phyloP scores from a whole-genome alignment of 2,797 vertebrate species.

The Sarcoramphus papa region DNA sequence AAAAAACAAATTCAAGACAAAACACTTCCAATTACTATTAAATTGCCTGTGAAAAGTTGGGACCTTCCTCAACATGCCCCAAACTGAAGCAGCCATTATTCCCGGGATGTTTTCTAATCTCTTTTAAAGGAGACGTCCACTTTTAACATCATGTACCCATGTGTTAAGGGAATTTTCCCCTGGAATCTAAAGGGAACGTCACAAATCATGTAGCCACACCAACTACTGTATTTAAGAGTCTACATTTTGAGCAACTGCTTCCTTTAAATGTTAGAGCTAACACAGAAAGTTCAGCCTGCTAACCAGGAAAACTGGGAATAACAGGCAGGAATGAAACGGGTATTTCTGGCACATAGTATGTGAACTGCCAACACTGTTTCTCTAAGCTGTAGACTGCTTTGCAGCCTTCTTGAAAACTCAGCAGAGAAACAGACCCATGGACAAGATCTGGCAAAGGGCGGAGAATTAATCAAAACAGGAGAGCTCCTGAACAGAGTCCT shows the following conservation, averaged over 20 bases:
- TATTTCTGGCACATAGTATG: not conserved
- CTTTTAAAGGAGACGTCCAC: not conserved
- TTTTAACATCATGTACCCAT: not conserved
- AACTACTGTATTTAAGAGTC: not conserved
- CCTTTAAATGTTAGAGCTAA: not conserved
- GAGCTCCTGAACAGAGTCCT: not conserved
- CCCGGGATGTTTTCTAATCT: not conserved
- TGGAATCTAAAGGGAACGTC: not conserved
- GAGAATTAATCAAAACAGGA: not conserved
- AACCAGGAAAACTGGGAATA: not conserved
- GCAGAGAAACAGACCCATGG: not conserved
- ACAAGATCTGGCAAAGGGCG: not conserved
- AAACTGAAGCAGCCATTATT: not conserved
- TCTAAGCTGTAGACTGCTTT: not conserved
- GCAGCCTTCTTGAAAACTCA: not conserved
- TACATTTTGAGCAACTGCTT: not conserved
- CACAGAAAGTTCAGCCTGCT: not conserved
- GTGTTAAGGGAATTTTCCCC: not conserved
- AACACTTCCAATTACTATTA: not conserved
- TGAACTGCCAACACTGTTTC: not conserved
- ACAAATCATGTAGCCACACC: not conserved
- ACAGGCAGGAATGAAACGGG: not conserved
- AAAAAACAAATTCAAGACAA: not conserved
- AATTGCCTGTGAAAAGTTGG: not conserved
- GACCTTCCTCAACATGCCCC: not conserved